phyloP scores from a whole-genome alignment of 2,888 invertebrate genomes.

The Eulithis prunata region DNA sequence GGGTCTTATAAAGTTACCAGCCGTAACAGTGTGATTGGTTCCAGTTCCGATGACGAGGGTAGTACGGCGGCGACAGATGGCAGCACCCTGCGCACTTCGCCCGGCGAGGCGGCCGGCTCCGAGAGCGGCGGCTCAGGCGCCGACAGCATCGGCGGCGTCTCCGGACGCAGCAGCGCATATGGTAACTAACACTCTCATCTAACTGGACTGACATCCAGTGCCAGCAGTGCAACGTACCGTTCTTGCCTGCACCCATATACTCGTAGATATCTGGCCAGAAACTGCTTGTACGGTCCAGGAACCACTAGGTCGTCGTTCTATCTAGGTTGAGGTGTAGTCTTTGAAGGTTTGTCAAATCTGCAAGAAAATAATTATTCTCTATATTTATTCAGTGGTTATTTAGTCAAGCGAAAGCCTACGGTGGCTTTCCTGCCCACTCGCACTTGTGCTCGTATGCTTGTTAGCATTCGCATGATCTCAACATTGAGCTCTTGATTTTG shows the following conservation, averaged over 20 bases:
- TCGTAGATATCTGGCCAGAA: no score
- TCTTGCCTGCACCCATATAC: no score
- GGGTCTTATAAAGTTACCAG: no score
- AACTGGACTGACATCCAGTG: no score
- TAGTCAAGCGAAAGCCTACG: background rate
- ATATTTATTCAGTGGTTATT: no score
- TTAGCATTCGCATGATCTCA: background rate
- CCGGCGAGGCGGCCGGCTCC: slow-evolving; percentile 82
- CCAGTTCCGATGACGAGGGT: slow-evolving; percentile 96
- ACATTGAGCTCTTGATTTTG: background rate
- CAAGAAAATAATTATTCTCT: no score
- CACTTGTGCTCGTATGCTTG: background rate
- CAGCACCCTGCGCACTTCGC: slow-evolving; percentile 90
- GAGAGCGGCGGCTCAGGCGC: slow-evolving; percentile 97
- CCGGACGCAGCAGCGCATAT: slow-evolving; percentile 96
- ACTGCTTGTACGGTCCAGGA: no score
- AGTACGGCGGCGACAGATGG: slow-evolving; percentile 98
- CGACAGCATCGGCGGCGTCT: slow-evolving; percentile 96
- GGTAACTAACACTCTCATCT: slow-evolving; percentile 73
- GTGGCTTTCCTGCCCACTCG: background rate
- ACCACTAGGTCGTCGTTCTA: no score
- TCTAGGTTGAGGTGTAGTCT: no score
- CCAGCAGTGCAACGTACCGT: no score
- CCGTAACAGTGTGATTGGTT: background rate
- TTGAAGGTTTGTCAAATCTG: no score